Conservation (phyloP, 1,140 invertebrate species). For the Schlechtendalia chinensis region DNA sequence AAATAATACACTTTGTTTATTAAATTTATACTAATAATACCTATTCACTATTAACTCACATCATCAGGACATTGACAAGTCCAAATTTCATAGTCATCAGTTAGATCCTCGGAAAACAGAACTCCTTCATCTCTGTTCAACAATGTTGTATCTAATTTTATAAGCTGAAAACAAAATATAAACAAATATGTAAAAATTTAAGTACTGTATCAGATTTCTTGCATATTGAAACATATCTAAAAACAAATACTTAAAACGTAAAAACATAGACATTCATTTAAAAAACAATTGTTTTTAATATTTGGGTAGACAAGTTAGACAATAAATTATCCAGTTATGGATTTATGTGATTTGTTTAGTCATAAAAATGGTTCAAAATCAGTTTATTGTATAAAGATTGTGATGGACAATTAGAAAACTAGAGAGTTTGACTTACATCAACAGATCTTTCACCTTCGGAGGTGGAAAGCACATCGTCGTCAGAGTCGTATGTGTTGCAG, state of each 20-base stretch:
- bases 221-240: too few relatives aligned
- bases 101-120: conserved; percentile 39
- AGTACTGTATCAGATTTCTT: too few relatives aligned
- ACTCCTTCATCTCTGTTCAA: conserved; percentile 24
- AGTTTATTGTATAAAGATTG: too few relatives aligned
- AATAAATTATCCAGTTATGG: too few relatives aligned
- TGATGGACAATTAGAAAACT: not conserved
- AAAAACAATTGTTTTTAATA: too few relatives aligned
- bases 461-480: not conserved
- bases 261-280: too few relatives aligned
- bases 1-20: not conserved
- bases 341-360: too few relatives aligned
- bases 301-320: too few relatives aligned
- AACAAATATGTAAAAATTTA: not conserved
- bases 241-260: too few relatives aligned
- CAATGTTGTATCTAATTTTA: not conserved
- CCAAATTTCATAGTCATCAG: conserved; percentile 35
- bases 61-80: conserved; percentile 30
- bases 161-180: conserved; percentile 21
- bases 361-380: too few relatives aligned
- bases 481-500: not conserved
- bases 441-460: not conserved
- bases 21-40: not conserved
- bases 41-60: conserved; percentile 9
- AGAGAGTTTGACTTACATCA: not conserved